Conservation (phyloP, 2,113 vertebrate genomes). For the Sclerurus mexicanus region DNA sequence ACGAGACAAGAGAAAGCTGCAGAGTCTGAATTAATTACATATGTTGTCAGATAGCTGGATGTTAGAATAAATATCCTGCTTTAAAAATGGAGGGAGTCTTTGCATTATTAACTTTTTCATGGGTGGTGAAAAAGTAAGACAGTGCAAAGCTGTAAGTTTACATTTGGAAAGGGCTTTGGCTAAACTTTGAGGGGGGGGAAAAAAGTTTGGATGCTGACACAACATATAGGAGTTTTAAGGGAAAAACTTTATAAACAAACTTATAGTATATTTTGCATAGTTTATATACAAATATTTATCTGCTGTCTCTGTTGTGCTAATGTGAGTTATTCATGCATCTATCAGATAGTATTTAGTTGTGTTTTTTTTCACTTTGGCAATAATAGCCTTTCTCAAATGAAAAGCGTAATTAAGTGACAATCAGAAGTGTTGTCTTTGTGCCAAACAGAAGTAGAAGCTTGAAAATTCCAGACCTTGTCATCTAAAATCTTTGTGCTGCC, state of each 20-base stretch:
- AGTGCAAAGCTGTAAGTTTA: background rate
- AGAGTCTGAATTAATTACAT: background rate
- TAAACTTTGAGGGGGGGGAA: background rate
- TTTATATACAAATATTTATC: background rate
- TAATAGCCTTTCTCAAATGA: background rate
- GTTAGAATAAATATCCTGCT: background rate
- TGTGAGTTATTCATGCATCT: background rate
- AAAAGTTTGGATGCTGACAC: background rate
- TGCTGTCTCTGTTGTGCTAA: background rate
- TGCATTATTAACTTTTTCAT: background rate
- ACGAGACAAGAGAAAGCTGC: background rate
- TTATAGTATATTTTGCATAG: background rate
- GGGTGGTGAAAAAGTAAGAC: background rate
- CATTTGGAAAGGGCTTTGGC: background rate
- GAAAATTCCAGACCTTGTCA: background rate
- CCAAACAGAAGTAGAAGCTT: background rate
- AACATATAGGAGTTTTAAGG: background rate
- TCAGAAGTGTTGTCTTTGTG: background rate
- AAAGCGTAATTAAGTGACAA: background rate
- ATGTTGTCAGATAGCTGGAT: background rate
- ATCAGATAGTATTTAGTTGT: background rate
- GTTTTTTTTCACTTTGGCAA: background rate
- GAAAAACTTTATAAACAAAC: background rate
- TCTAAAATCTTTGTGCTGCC: background rate
- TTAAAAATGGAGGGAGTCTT: background rate